Evolutionary conservation across 30 jellyfish, hydroid and myxozoan genomes (phyloP), one percentile per base, ranked within the genome.

Genomic region (Nemopilema nomurai): DNA sequence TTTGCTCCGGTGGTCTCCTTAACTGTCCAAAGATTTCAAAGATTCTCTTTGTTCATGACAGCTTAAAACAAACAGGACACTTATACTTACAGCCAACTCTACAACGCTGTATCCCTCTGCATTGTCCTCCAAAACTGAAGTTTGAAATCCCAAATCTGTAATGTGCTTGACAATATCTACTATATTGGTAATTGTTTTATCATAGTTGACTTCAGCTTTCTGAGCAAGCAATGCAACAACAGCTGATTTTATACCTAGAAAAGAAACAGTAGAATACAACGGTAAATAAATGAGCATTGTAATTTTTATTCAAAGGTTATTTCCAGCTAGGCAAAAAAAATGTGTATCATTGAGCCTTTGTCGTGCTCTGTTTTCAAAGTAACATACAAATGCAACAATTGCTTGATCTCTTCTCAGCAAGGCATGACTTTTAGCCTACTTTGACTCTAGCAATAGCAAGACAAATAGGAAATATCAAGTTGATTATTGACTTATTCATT

Each of bases 191-290:
- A 79, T 28, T n/a, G 91, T 51, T 51, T 77, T 79, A 82, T 87
- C 93, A 66, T 94, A 94, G 51, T 76, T 80, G 41, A 94, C 89
- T 89, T 94, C 99, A n/a, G 97, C 97, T 74, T 94, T 94, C 86
- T 94, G 99, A 7, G 99, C 97, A 9, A 94, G 90, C 84, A 94
- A 82, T 8, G 99, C 99, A 72, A 94, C 99, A 4, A 94, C 97
- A 66, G 97, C 96, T 18, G 92, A 86, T 63, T 86, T 71, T 50
- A 94, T 82, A 65, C 99, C 99, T 94, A 74, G 74, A 78, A 70
- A 26, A 50, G 51, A 85, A 52, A 28, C 29, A 74, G 76, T 3
- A 33, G 66, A 32, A 75, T 17, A 22, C 27, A 51, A 67, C 13
- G 31, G 17, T 18, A 13, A 13, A n/a, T 13, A 18, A 9, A 67